Evolutionary conservation across 2,888 invertebrate species (phyloP).

Genomic region (Drosophila flavopinicola): DNA sequence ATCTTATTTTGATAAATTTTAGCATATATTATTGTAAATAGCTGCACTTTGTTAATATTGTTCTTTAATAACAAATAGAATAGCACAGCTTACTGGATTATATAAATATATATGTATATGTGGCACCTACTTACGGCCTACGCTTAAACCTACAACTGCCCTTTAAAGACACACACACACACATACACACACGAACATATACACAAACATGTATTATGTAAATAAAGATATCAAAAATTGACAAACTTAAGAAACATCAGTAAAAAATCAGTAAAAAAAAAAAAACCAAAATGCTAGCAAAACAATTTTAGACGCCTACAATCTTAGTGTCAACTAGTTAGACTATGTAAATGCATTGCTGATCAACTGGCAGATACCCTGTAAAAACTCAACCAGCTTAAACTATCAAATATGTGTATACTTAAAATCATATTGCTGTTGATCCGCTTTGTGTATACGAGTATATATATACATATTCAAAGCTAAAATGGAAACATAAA

Average conservation of each 20-base stretch:
- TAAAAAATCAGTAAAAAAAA: slow-evolving; percentile 63
- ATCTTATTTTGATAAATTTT: slow-evolving; percentile 6
- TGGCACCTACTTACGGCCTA: slow-evolving; percentile 32
- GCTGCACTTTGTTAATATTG: slow-evolving; percentile 33
- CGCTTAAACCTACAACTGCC: slow-evolving; percentile 43
- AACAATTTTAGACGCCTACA: slow-evolving; percentile 49
- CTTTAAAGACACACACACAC: slow-evolving; percentile 27
- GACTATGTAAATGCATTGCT: slow-evolving; percentile 45
- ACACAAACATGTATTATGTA: slow-evolving; percentile 55
- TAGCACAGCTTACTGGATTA: slow-evolving; percentile 50
- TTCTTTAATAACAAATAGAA: slow-evolving; percentile 19
- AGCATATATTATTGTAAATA: slow-evolving; percentile 29
- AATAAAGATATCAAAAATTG: slow-evolving; percentile 36
- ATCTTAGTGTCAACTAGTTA: slow-evolving; percentile 51
- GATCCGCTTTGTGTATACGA: slow-evolving; percentile 36
- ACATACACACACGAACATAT: slow-evolving; percentile 31
- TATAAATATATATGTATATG: slow-evolving; percentile 12
- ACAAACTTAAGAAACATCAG: slow-evolving; percentile 51
- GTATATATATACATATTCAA: slow-evolving; percentile 8
- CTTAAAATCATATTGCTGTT: neutral
- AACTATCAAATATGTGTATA: neutral
- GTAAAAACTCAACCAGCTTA: slow-evolving; percentile 1
- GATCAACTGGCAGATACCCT: slow-evolving; percentile 15
- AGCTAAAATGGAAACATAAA: slow-evolving; percentile 21
- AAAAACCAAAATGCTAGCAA: slow-evolving; percentile 38